Conservation (phyloP, 2,113 vertebrate species). For the Nettapus auritus region DNA sequence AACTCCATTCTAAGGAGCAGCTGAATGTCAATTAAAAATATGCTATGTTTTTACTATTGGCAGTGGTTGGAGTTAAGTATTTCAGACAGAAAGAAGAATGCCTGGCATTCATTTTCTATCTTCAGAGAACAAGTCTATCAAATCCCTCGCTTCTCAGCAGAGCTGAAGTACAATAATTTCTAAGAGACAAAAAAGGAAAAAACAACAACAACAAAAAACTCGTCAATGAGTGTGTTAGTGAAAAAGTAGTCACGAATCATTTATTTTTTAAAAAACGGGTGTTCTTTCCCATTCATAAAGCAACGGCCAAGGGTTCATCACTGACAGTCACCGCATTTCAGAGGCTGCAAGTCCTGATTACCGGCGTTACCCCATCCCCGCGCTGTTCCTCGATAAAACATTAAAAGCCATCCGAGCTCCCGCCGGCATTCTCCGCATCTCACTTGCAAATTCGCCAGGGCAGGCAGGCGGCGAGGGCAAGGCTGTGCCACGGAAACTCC, state of each 20-base stretch:
- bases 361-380: background rate
- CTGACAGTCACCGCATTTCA: background rate
- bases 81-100: background rate
- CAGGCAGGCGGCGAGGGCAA: too few relatives aligned
- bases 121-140: background rate
- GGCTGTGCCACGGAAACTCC: background rate
- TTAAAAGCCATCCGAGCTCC: background rate
- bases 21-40: background rate
- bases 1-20: background rate
- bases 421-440: background rate
- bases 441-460: background rate
- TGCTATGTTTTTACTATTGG: background rate
- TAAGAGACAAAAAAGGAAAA: background rate
- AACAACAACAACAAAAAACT: background rate
- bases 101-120: background rate
- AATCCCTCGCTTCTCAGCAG: background rate
- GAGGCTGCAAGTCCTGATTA: background rate
- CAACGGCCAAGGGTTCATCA: rapidly evolving
- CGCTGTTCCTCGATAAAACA: background rate
- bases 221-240: background rate
- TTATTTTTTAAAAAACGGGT: background rate
- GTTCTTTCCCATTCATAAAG: background rate
- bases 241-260: rapidly evolving
- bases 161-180: background rate
- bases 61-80: background rate